Base-by-base conservation (phyloP, 30 jellyfish, hydroid and myxozoan genomes). In the Turritopsis rubra region DNA sequence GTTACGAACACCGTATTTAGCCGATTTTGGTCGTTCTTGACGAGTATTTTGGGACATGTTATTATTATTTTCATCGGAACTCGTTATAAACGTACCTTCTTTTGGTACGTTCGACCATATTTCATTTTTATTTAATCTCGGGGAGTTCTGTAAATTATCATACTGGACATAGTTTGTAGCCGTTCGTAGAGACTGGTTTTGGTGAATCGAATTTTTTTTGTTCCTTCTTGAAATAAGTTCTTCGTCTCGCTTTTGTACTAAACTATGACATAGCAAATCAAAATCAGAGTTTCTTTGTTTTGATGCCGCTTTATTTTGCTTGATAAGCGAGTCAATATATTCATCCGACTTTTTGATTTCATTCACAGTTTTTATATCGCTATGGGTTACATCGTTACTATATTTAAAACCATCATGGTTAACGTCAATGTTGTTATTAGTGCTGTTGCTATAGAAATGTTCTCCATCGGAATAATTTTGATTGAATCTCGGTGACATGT, bases 1-100 rank as follows among this genome's bases (percentile, higher is more conserved):
- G 28, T 27, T 68, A 27, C 77, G 77, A 68, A 23, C 21, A 1
- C 7, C 77, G 19, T 68, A 27, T 68, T 68, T 68, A 0, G 77
- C 77, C 30, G 77, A n/a, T 27, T 68, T 68, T 68, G 77, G 77
- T 68, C 77, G 77, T 27, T 68, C 77, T 19, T 68, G 77, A 27
- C 77, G 77, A 68, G 9, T 19, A n/a, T 16, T 19, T 68, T 68
- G 16, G 13, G 60, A 41, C 5, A 3, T 41, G 60, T 13, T 41
- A 41, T 41, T 41, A 41, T 41, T 41, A 13, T 41, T 41, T 41
- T 41, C 60, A 13, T 41, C 60, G 5, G 60, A 41, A 41, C 60
- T 41, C 60, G 60, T 41, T 41, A 41, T 41, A 41, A 41, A 41
- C 60, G 60, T 41, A 41, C 60, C 13, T 13, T 41, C 60, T 13